Evolutionary conservation across 2,888 invertebrate genomes (phyloP).

Genomic region (Taenaris catops): DNA sequence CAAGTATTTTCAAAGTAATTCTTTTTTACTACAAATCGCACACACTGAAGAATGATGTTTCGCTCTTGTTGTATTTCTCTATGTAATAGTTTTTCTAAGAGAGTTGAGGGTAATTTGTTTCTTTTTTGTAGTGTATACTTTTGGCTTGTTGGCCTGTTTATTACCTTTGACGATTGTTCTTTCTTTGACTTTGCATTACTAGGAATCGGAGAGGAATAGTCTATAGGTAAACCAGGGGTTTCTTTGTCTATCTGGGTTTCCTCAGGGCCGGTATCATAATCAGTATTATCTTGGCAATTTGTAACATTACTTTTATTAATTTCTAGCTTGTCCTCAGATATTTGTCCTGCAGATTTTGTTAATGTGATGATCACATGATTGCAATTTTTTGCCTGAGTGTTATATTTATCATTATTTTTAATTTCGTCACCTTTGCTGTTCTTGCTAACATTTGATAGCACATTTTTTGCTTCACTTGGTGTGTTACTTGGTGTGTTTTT

Average conservation of each 20-base stretch:
- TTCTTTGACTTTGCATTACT: constrained; percentile 16
- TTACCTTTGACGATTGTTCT: constrained; percentile 22
- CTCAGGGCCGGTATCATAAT: constrained; percentile 71
- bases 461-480: constrained; percentile 16
- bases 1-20: constrained; percentile 83
- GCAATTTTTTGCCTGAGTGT: too few relatives aligned
- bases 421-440: constrained; percentile 1
- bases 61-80: constrained; percentile 91
- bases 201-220: background rate
- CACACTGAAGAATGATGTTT: constrained; percentile 92
- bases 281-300: constrained; percentile 21
- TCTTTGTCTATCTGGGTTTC: constrained; percentile 57
- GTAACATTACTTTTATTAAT: background rate
- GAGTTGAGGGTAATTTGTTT: constrained; percentile 69
- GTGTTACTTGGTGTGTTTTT: too few relatives aligned
- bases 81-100: constrained; percentile 85
- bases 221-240: constrained; percentile 1
- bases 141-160: background rate
- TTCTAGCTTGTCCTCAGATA: background rate
- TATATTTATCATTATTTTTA: constrained; percentile 19
- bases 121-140: constrained; percentile 23
- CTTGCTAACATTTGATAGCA: constrained; percentile 12
- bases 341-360: constrained; percentile 5
- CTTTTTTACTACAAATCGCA: constrained; percentile 87
- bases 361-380: too few relatives aligned